Evolutionary conservation across 2,888 invertebrate species (phyloP), one percentile per base, ranked within the genome.

Genomic region (Mythimna lalbum): DNA sequence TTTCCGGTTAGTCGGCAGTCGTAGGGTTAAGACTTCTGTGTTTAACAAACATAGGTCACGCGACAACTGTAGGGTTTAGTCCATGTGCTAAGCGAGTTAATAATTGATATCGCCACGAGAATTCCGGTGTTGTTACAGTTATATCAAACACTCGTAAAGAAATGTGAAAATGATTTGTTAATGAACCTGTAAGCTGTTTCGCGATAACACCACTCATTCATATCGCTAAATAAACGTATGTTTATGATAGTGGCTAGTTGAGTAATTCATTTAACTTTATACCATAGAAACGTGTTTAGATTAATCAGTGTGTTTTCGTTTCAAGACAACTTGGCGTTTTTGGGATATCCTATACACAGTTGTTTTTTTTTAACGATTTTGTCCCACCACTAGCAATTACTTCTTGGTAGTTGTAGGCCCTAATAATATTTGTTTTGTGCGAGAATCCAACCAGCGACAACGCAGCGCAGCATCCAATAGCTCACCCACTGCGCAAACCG

Each of bases 1-100:
- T 60, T 81, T 60, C 47, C 49, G 49, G 50, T 27, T 21, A 68
- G 3, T 47, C 36, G n/a, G 33, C 67, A 52, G 19, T 52, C 19
- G 67, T 60, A 73, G 76, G 85, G 80, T 83, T 83, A 74, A 64
- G 62, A 73, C 73, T 74, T 76, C 69, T 65, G 57, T 83, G 84
- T 89, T 90, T 90, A 86, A 65, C 81, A 90, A 90, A 90, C 89
- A 89, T 82, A 57, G 63, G 76, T 84, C 89, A 89, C 89, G 89
- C 84, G 87, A 85, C 73, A 66, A 69, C 64, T 77, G 75, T 79
- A 63, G 81, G 82, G 76, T 63, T 83, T 61, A 75, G 71, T 83
- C 80, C 82, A 76, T 81, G 76, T 76, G 65, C 65, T 70, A 43
- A 65, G 63, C 80, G 57, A 80, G 75, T 63, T 64, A 61, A 72